Conservation (phyloP, 1,140 invertebrate species). For the Meloidogyne chitwoodi region DNA sequence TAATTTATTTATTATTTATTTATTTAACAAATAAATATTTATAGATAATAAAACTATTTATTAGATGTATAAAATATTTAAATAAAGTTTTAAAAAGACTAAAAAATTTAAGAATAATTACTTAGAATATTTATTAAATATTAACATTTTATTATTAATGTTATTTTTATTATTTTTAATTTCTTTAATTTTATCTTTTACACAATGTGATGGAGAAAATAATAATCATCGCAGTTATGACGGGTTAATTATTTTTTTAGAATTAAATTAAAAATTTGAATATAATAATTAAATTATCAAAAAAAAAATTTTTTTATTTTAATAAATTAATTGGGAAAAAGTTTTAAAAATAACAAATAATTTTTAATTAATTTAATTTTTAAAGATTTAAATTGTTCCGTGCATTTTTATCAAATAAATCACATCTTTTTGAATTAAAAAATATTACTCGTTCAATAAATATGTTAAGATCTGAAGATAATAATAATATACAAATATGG, state of each 20-base stretch:
- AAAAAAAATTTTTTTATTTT: too few species aligned
- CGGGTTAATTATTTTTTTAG: neutral
- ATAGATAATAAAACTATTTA: too few species aligned
- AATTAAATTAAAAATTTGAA: too few species aligned
- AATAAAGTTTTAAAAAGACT: too few species aligned
- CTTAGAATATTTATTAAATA: too few species aligned
- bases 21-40: too few species aligned
- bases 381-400: slow-evolving; percentile 10
- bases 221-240: neutral
- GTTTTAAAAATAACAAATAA: too few species aligned
- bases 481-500: slow-evolving; percentile 1
- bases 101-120: too few species aligned
- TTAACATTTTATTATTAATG: neutral
- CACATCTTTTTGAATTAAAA: slow-evolving; percentile 3
- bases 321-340: too few species aligned
- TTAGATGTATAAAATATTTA: too few species aligned
- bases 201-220: neutral
- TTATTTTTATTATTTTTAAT: neutral
- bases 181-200: neutral
- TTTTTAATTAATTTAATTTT: neutral
- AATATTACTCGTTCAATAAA: slow-evolving; percentile 3
- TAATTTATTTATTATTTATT: too few species aligned
- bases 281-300: too few species aligned
- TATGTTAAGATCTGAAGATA: neutral
- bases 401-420: neutral